Base-by-base conservation (phyloP, 1,140 invertebrate species). In the Drosophila repleta region DNA sequence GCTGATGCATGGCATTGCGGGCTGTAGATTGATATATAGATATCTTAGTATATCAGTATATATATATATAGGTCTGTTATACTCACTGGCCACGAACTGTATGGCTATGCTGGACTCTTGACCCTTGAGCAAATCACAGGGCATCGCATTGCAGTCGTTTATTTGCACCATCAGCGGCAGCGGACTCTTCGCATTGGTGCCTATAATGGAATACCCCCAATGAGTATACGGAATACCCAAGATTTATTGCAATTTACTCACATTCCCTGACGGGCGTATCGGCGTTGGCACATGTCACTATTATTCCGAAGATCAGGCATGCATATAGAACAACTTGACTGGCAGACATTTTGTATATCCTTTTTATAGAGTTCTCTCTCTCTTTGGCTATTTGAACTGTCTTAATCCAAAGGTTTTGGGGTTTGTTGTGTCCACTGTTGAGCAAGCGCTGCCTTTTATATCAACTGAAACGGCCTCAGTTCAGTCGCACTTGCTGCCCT, bases 21-120 rank as follows among this genome's bases (percentile, higher is more conserved):
- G 74, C 82, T 90, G 24, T 8, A 46, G 13, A 24, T 46, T 2
- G 6, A 43, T 5, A 1, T 1, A 29, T 29, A 7, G 0, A 32
- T 39, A 6, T 18, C 15, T 43, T 55, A 57, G 24, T n/a, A 35
- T 45, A 21, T 21, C 0, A 7, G 10, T 37, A 11, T 17, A 46
- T 5, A 15, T 13, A 18, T 1, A 24, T 24, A 29, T 29, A 29
- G 2, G 26, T 37, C 8, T 11, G n/a, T 2, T 3, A 20, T 13
- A 87, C 87, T 83, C 41, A 90, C 87, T 87, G 29, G 82, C 81
- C n/a, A 91, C 81, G 68, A 91, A 91, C 32, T 91, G 87, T 6
- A 90, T 77, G 15, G 71, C 66, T 11, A 91, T 90, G 15, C 66
- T 81, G 21, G 74, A 57, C 8, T 77, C 66, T 2, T 29, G 35